Base-by-base conservation (phyloP, 2,888 invertebrate genomes). In the Kryphioiulus occultus region DNA sequence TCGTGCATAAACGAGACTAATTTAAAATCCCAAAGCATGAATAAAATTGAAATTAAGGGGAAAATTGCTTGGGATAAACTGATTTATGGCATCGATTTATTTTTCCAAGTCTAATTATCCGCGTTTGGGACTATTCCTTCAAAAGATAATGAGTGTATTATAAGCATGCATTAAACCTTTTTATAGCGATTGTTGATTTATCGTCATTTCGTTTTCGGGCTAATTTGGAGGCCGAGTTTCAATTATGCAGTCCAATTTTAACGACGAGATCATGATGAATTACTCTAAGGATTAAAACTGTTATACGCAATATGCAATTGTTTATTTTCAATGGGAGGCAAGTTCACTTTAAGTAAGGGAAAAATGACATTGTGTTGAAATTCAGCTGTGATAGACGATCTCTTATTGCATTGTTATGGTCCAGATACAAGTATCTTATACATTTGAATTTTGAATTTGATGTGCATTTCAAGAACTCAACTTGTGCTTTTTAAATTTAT, bases 31-130 rank as follows among this genome's bases (percentile, higher is more conserved):
- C 53, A 53, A 53, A 53, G 53, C 53, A 53, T 53, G 19, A 53
- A 53, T 53, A 53, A 53, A 53, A 53, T 53, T n/a, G 53, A 53
- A 53, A 53, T 53, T 53, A n/a, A 53, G 53, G 53, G 53, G n/a
- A n/a, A 53, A 53, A 53, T 53, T 53, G 53, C n/a, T 53, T n/a
- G 9, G 19, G 53, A 53, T n/a, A 53, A 53, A 53, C 53, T 53
- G 53, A 53, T 53, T 53, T 53, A 53, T 53, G 53, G n/a, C 53
- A 53, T 53, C 53, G 53, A 53, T 53, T 53, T 53, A 53, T 53
- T 53, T 53, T 53, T 53, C 15, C 4, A 53, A n/a, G 10, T 19
- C 53, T 53, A 53, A 53, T 53, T 53, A 53, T 3, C 53, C 53
- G 15, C 53, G 19, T 53, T 53, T 19, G n/a, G 53, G n/a, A 10